Evolutionary conservation across 2,888 invertebrate genomes (phyloP), one percentile per base, ranked within the genome.

Genomic region (Neoitamus cyanurus): DNA sequence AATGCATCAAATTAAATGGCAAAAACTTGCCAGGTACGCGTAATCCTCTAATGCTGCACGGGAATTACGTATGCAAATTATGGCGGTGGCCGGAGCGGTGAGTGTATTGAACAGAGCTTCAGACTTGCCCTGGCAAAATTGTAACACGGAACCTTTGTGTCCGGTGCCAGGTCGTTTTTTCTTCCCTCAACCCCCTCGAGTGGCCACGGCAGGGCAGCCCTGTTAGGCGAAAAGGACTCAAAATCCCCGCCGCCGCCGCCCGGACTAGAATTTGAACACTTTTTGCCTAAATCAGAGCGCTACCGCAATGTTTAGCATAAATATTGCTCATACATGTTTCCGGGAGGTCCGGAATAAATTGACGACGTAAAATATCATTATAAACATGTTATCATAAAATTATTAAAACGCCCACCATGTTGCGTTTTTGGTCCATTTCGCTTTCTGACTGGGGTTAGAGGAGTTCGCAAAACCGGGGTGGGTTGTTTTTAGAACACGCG

Each of bases 331-430:
- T 83, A 83, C 83, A 83, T 75, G 83, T 83, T 83, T 83, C 83
- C 48, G 83, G 48, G 83, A 36, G 75, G 73, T 36, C 37, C 72
- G 20, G 48, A 83, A 83, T 83, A 83, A 90, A 91, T 90, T 86
- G 86, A 86, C 85, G 86, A 86, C 85, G 85, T 86, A 86, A 85
- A 86, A 86, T 86, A 85, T 86, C 86, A 86, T 86, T 86, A 85
- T 68, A 85, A 84, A 72, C 85, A 85, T 85, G 86, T 85, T 86
- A 77, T 83, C 77, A 85, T 85, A 85, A 85, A 82, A 82, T 82
- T 82, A 82, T 82, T 69, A 69, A 82, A 82, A 82, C 82, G 37
- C 36, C 69, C 78, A 31, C 78, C 78, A 78, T 78, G 78, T 78
- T 78, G 31, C 31, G 78, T 48, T 78, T 78, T 48, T 30, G 48